Conservation (phyloP, 1,140 invertebrate genomes). For the Zaprionus camerounensis region DNA sequence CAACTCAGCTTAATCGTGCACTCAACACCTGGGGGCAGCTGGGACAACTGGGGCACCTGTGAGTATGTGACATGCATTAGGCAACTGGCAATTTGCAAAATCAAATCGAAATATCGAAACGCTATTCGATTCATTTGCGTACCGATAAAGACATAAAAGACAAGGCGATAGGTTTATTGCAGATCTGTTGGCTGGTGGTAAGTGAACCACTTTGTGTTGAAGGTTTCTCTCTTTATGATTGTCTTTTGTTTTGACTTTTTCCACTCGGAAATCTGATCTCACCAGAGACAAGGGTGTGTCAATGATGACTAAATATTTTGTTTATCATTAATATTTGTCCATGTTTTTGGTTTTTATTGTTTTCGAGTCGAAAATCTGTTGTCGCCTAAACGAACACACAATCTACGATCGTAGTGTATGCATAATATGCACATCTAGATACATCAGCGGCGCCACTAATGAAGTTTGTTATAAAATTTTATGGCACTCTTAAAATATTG, state of each 20-base stretch:
- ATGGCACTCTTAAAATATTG: constrained; percentile 74
- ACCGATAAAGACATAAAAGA: constrained; percentile 29
- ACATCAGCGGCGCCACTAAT: constrained; percentile 61
- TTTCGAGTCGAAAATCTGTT: constrained; percentile 37
- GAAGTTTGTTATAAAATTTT: constrained; percentile 82
- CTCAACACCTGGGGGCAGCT: constrained; percentile 46
- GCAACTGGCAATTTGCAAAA: constrained; percentile 56
- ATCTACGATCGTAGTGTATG: neutral
- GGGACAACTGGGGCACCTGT: constrained; percentile 15
- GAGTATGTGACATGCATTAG: constrained; percentile 54
- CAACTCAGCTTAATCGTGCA: constrained; percentile 33
- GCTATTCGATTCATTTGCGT: constrained; percentile 30
- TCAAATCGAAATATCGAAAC: constrained; percentile 62
- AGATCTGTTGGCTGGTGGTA: neutral
- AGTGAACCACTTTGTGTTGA: constrained; percentile 7
- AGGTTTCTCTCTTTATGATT: constrained; percentile 2
- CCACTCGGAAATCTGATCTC: constrained; percentile 31
- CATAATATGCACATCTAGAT: constrained; percentile 27
- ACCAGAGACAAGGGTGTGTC: constrained; percentile 53
- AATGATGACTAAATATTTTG: constrained; percentile 50
- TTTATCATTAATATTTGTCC: constrained; percentile 21
- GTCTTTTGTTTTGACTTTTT: neutral
- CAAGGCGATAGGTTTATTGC: constrained; percentile 8
- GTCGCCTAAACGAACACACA: constrained; percentile 43
- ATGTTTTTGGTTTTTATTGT: constrained; percentile 22